Evolutionary conservation across 2,888 invertebrate species (phyloP).

Genomic region (Spodoptera picta): DNA sequence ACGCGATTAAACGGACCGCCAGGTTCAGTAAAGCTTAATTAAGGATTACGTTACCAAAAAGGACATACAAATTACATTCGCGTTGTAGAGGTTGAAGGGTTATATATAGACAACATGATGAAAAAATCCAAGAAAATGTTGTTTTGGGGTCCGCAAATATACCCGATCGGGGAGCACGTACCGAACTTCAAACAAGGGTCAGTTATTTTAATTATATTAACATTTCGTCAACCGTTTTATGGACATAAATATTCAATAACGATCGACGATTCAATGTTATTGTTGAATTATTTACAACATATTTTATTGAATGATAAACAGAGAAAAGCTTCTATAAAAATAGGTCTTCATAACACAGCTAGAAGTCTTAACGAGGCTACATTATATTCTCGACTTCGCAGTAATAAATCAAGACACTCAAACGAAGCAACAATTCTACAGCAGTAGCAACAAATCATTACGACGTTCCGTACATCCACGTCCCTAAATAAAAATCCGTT

Average conservation of each 20-base stretch:
- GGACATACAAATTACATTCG: constrained; percentile 59
- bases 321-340: constrained; percentile 7
- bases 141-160: constrained; percentile 5
- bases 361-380: constrained; percentile 27
- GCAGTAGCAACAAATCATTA: constrained; percentile 53
- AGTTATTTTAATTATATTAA: too few species aligned
- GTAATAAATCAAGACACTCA: constrained; percentile 43
- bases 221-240: too few species aligned
- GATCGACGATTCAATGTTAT: too few species aligned
- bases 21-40: constrained; percentile 65
- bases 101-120: constrained; percentile 12
- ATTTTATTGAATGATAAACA: too few species aligned
- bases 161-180: neutral
- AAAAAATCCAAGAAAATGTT: constrained; percentile 7
- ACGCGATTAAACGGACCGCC: constrained; percentile 64
- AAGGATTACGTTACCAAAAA: constrained; percentile 65
- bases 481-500: constrained; percentile 53
- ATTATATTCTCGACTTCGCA: constrained; percentile 32
- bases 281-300: too few species aligned
- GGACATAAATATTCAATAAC: too few species aligned
- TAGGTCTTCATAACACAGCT: constrained; percentile 12
- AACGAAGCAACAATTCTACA: constrained; percentile 47
- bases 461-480: constrained; percentile 42
- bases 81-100: constrained; percentile 47
- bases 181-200: too few species aligned